Evolutionary conservation across 1,140 invertebrate genomes (phyloP).

Genomic region (Caenorhabditis briggsae): DNA sequence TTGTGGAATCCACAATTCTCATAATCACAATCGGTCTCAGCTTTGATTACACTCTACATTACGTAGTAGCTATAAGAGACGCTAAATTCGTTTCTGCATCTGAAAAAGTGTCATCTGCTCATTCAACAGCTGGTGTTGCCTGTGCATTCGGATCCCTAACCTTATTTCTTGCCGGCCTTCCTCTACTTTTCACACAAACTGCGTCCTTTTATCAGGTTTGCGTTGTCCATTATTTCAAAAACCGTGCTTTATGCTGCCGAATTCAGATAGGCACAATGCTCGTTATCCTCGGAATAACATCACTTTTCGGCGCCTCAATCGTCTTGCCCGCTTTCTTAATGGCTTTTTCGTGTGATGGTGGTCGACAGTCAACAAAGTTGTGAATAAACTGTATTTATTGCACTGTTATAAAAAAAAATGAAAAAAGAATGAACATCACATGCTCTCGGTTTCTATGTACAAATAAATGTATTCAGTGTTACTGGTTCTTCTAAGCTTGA

Average conservation of each 20-base stretch:
- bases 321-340: slow-evolving; percentile 24
- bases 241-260: slow-evolving; percentile 3
- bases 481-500: not conserved
- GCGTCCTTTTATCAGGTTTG: slow-evolving; percentile 52
- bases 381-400: slow-evolving; percentile 9
- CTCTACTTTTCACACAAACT: slow-evolving; percentile 48
- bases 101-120: slow-evolving; percentile 46
- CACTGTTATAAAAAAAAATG: not conserved
- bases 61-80: slow-evolving; percentile 80
- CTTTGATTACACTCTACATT: slow-evolving; percentile 94
- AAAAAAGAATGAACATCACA: too few species aligned
- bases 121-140: slow-evolving; percentile 49
- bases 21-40: slow-evolving; percentile 93
- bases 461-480: slow-evolving; percentile 1
- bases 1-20: slow-evolving; percentile 92
- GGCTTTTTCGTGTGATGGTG: not conserved
- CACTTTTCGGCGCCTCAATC: slow-evolving; percentile 37
- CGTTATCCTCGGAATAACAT: slow-evolving; percentile 40
- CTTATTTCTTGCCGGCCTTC: slow-evolving; percentile 29
- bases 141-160: slow-evolving; percentile 23
- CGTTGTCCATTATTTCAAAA: not conserved
- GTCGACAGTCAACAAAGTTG: slow-evolving; percentile 31
- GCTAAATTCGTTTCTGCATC: not conserved
- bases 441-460: not conserved
- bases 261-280: slow-evolving; percentile 56